These are phyloP conservation scores for Apodemia mormo DNA, from an alignment of 2,888 invertebrate species.

Conservation along the genomic window DNA sequence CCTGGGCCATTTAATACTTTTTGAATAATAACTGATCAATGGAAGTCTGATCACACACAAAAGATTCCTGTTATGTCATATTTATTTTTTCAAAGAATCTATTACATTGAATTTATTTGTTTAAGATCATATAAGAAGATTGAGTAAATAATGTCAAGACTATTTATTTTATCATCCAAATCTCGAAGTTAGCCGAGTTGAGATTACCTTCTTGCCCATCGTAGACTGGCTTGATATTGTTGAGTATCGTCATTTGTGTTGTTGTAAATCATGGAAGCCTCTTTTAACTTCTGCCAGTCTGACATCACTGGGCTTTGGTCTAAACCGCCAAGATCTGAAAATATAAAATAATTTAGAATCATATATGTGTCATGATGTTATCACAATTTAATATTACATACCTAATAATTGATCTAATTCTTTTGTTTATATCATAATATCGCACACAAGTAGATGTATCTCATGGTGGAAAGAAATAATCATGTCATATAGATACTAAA, in stretches of 20 bases:
- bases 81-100: constrained; percentile 25
- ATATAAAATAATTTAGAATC: not conserved
- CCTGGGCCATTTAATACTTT: too few relatives aligned
- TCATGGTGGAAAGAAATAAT: too few relatives aligned
- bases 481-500: too few relatives aligned
- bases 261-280: constrained; percentile 85
- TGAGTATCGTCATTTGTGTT: constrained; percentile 84
- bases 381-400: not conserved
- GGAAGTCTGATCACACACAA: too few relatives aligned
- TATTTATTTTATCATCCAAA: not conserved
- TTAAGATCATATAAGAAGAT: too few relatives aligned
- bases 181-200: not conserved
- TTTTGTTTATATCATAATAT: too few relatives aligned
- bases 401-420: too few relatives aligned
- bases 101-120: too few relatives aligned
- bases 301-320: constrained; percentile 91
- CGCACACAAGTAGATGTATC: too few relatives aligned
- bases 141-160: not conserved
- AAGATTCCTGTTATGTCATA: too few relatives aligned
- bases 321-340: constrained; percentile 89
- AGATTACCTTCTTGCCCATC: constrained; percentile 84
- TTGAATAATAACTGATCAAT: too few relatives aligned
- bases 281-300: constrained; percentile 92
- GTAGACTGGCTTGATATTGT: constrained; percentile 89
- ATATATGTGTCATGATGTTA: not conserved